These are phyloP conservation scores for Pantherophis alleghaniensis DNA, from an alignment of 2,797 vertebrate species.

Conservation along the genomic window DNA sequence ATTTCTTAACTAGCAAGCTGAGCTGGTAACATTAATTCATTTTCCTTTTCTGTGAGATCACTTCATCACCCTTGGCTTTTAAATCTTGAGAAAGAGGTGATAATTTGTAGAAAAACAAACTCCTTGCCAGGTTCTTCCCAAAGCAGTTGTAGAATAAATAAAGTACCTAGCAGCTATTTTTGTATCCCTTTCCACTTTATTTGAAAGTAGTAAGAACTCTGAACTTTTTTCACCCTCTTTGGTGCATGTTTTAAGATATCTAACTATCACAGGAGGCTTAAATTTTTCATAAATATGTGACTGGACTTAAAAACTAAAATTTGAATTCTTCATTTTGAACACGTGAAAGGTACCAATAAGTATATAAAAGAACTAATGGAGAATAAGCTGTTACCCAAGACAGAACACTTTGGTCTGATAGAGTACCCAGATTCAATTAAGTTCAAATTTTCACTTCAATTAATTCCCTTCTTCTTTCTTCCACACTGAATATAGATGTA, in stretches of 20 bases:
- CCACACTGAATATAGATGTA: neutral
- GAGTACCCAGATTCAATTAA: neutral
- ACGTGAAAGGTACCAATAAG: neutral
- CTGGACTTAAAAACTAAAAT: neutral
- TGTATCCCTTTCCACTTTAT: conserved; percentile 28
- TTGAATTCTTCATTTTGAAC: neutral
- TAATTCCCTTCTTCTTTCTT: neutral
- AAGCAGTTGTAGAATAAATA: conserved; percentile 63
- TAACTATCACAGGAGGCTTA: neutral
- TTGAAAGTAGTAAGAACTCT: conserved; percentile 20
- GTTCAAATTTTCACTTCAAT: neutral
- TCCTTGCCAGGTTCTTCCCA: conserved; percentile 62
- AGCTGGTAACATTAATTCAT: conserved; percentile 20
- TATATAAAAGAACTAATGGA: neutral
- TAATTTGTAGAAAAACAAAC: conserved; percentile 68
- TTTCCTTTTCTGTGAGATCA: conserved; percentile 62
- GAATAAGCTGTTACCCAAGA: neutral
- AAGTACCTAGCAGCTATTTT: conserved; percentile 52
- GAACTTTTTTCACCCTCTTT: conserved; percentile 13
- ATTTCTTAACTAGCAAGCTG: conserved; percentile 31
- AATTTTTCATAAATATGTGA: neutral
- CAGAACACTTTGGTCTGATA: neutral
- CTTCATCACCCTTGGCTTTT: conserved; percentile 54
- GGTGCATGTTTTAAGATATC: neutral
- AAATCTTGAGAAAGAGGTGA: conserved; percentile 64